Conservation (phyloP, 2,888 invertebrate genomes). For the Glomeris marginata region DNA sequence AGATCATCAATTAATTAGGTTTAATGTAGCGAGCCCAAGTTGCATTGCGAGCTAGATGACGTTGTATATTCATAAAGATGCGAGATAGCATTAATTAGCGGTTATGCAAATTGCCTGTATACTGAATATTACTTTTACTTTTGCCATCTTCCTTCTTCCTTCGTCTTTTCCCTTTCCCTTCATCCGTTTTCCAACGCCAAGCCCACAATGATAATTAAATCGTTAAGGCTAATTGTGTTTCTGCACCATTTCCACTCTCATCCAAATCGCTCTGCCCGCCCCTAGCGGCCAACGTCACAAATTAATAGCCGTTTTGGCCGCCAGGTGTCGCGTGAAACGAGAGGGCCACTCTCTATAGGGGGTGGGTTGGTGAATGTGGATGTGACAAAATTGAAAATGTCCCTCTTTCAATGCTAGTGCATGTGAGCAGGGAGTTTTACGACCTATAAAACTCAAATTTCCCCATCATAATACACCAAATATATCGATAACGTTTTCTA, state of each 20-base stretch:
- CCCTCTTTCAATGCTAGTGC: neutral
- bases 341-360: neutral
- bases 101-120: constrained; percentile 16
- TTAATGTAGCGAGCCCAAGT: constrained; percentile 16
- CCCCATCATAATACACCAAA: too few species aligned
- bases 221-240: constrained; percentile 18
- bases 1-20: constrained; percentile 18
- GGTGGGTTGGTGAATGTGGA: too few species aligned
- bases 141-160: constrained; percentile 9
- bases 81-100: constrained; percentile 17
- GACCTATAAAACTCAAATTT: too few species aligned
- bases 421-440: too few species aligned
- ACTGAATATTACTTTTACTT: constrained; percentile 4
- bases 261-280: constrained; percentile 13
- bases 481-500: too few species aligned
- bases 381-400: neutral
- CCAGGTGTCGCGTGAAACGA: neutral
- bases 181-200: constrained; percentile 13
- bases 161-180: constrained; percentile 14
- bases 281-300: constrained; percentile 3
- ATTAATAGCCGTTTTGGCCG: neutral
- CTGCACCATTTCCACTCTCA: constrained; percentile 16
- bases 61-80: constrained; percentile 18
- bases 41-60: constrained; percentile 10
- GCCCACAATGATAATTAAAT: constrained; percentile 19